A percentile compares a stretch with the other conserved stretches of the same genome.
Evolutionary conservation across 2,797 vertebrate genomes (phyloP).

Genomic region (Ctenopoma multispine): DNA sequence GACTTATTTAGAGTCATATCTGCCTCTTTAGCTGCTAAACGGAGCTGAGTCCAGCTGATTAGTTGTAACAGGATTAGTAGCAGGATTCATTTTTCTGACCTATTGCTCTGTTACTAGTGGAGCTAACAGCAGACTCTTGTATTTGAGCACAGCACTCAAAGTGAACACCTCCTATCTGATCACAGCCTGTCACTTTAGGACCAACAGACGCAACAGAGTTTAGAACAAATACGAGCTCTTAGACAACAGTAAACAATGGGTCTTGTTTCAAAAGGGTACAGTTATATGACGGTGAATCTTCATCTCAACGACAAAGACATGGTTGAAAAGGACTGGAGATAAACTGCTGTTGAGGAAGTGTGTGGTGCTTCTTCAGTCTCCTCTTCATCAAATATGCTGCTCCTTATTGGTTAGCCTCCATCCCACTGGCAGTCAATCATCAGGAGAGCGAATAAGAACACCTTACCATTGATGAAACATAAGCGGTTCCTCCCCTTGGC

Average conservation of each 20-base stretch:
- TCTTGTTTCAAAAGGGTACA: constrained; percentile 10
- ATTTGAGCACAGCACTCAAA: background rate
- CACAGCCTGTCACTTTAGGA: constrained; percentile 36
- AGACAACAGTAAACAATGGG: constrained; percentile 27
- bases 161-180: constrained; percentile 49
- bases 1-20: background rate
- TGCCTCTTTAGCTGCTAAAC: background rate
- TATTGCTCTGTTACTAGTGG: background rate
- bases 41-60: no score
- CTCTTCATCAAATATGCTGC: constrained; percentile 41
- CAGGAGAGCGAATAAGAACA: constrained; percentile 65
- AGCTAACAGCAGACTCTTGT: background rate
- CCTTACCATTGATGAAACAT: constrained; percentile 83
- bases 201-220: constrained; percentile 28
- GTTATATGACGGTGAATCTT: constrained; percentile 52
- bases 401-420: constrained; percentile 50
- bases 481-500: constrained; percentile 72
- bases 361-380: constrained; percentile 43
- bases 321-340: constrained; percentile 69
- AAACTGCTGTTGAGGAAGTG: constrained; percentile 39
- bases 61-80: no score
- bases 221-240: constrained; percentile 30
- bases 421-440: constrained; percentile 53
- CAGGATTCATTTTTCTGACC: background rate
- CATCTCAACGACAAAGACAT: constrained; percentile 40